Evolutionary conservation across 2,888 invertebrate species (phyloP).

Genomic region (Agrochola circellaris): DNA sequence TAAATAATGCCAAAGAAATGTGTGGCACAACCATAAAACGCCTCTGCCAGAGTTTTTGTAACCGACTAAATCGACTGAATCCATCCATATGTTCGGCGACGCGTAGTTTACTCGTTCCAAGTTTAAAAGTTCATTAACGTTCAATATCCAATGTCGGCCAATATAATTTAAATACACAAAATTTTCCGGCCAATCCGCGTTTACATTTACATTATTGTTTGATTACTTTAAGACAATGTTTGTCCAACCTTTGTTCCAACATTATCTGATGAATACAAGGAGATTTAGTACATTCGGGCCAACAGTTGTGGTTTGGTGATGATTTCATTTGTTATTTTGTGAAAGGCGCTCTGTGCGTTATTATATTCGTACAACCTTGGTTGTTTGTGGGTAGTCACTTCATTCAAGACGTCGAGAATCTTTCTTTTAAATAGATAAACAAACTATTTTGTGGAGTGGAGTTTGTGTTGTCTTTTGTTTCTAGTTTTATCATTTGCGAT

Average conservation of each 20-base stretch:
- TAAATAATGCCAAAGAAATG: constrained; percentile 53
- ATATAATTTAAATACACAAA: constrained; percentile 62
- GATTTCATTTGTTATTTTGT: constrained; percentile 72
- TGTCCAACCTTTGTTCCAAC: constrained; percentile 64
- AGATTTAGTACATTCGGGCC: constrained; percentile 63
- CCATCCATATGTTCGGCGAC: constrained; percentile 65
- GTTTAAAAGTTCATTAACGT: constrained; percentile 78
- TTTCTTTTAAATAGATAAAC: constrained; percentile 63
- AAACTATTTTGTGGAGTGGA: constrained; percentile 55
- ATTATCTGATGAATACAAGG: constrained; percentile 45
- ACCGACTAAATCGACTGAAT: constrained; percentile 66
- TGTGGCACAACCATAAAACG: constrained; percentile 55
- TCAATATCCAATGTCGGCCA: constrained; percentile 73
- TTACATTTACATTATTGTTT: constrained; percentile 61
- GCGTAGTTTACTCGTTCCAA: constrained; percentile 65
- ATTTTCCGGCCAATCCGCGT: constrained; percentile 68
- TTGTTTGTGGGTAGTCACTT: constrained; percentile 62
- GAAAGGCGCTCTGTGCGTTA: constrained; percentile 70
- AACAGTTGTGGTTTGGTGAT: constrained; percentile 69
- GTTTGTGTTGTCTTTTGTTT: constrained; percentile 57
- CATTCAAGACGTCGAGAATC: constrained; percentile 56
- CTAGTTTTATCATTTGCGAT: constrained; percentile 48
- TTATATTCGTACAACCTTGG: constrained; percentile 67
- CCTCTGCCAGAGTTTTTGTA: constrained; percentile 61
- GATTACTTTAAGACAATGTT: constrained; percentile 58